A percentile compares a stretch with the other conserved stretches of the same genome.
These are phyloP conservation scores for Drosophila paracracens DNA, from an alignment of 2,888 invertebrate genomes.

Conservation along the genomic window DNA sequence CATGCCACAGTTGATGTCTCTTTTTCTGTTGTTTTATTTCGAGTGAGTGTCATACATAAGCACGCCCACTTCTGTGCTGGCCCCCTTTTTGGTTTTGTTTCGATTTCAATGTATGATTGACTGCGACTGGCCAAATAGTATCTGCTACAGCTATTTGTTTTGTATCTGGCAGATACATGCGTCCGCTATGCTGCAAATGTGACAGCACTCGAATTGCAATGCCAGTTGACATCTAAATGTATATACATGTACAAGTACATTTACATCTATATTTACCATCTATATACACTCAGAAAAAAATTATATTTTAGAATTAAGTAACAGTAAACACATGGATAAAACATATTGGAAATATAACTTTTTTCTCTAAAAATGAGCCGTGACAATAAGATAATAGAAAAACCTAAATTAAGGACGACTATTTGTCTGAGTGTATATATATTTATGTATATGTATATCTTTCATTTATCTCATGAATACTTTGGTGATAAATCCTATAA, in stretches of 20 bases:
- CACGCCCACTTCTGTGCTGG: slow-evolving; percentile 9
- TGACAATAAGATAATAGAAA: background rate
- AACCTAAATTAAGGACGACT: background rate
- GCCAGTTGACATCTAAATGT: slow-evolving; percentile 54
- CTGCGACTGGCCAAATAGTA: slow-evolving; percentile 47
- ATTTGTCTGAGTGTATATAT: background rate
- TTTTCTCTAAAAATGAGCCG: background rate
- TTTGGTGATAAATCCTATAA: slow-evolving; percentile 71
- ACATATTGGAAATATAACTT: no score
- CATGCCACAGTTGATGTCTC: background rate
- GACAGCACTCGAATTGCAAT: slow-evolving; percentile 56
- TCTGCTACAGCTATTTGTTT: slow-evolving; percentile 50
- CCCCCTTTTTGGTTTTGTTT: slow-evolving; percentile 20
- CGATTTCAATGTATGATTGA: slow-evolving; percentile 61
- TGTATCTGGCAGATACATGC: slow-evolving; percentile 65
- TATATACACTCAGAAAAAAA: background rate
- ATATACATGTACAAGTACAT: slow-evolving; percentile 5
- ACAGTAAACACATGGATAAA: no score
- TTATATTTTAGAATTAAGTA: background rate
- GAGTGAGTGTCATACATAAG: slow-evolving; percentile 66
- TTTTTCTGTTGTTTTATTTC: slow-evolving; percentile 60
- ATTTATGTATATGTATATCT: slow-evolving; percentile 21
- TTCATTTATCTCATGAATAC: slow-evolving; percentile 43
- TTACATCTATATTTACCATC: background rate
- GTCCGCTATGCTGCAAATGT: slow-evolving; percentile 65